A percentile compares a stretch with the other conserved stretches of the same genome.
Conservation (phyloP, 2,888 invertebrate species). For the Drosophila testacea region DNA sequence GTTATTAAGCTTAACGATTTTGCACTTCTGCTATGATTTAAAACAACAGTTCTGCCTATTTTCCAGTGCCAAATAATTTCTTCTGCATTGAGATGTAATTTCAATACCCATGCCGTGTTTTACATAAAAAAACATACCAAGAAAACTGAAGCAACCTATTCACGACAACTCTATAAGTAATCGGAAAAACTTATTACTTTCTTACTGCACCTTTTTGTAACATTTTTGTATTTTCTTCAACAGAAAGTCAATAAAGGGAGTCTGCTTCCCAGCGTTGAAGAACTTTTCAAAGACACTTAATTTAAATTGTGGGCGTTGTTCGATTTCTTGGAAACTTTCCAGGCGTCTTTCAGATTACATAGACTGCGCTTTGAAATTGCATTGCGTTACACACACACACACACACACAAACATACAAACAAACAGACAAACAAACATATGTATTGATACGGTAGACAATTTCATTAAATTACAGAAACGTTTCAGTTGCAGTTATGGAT, state of each 20-base stretch:
- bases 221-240: conserved; percentile 18
- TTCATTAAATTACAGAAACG: conserved; percentile 39
- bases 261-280: neutral
- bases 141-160: neutral
- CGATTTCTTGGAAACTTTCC: conserved; percentile 28
- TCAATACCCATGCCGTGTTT: neutral
- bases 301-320: conserved; percentile 46
- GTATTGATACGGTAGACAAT: conserved; percentile 17
- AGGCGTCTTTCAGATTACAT: conserved; percentile 42
- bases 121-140: neutral
- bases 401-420: neutral
- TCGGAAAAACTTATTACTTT: neutral
- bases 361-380: conserved; percentile 19
- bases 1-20: no score
- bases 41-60: no score
- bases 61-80: no score
- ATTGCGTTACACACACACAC: neutral
- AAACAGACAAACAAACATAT: conserved; percentile 17
- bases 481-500: conserved; percentile 51
- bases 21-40: no score
- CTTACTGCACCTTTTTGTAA: neutral
- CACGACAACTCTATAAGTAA: neutral
- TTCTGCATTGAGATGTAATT: no score
- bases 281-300: conserved; percentile 24
- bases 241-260: conserved; percentile 39